phyloP scores from a whole-genome alignment of 2,113 vertebrate genomes.

The Sakesphorus luctuosus region DNA sequence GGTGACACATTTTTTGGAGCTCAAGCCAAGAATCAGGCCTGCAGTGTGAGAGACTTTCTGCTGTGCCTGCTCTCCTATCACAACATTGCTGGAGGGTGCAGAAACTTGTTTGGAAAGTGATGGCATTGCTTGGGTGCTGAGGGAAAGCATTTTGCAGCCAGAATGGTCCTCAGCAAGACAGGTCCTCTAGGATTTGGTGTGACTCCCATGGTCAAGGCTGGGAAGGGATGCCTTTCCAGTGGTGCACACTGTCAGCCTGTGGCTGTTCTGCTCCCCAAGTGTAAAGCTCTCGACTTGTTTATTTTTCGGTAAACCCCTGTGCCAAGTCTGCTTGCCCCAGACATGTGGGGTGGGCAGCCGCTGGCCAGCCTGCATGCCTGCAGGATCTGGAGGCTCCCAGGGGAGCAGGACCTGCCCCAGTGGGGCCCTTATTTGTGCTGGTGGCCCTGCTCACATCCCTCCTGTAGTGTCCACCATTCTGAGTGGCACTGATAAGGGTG shows the following conservation, averaged over 20 bases:
- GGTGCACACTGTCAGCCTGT: background rate
- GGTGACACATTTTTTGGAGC: background rate
- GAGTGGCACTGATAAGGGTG: background rate
- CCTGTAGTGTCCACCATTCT: background rate
- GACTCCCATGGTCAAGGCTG: background rate
- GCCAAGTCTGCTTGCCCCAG: background rate
- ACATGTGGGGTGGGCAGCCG: fast-evolving
- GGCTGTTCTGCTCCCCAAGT: background rate
- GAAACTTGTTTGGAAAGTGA: background rate
- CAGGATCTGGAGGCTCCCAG: background rate
- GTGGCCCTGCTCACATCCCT: background rate
- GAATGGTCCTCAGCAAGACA: background rate
- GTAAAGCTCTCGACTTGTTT: background rate
- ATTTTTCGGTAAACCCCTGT: slow-evolving; percentile 28
- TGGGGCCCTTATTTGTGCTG: background rate
- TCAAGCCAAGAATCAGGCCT: background rate
- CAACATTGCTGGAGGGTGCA: background rate
- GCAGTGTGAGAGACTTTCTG: background rate
- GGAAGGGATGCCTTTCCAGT: background rate
- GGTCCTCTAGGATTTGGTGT: background rate
- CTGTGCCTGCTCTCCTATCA: fast-evolving
- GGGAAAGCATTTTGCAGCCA: background rate
- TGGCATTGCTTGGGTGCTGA: background rate
- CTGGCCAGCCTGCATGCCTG: fast-evolving
- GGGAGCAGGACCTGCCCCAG: background rate